Evolutionary conservation across 2,113 vertebrate species (phyloP).

Genomic region (Phrynosoma platyrhinos): DNA sequence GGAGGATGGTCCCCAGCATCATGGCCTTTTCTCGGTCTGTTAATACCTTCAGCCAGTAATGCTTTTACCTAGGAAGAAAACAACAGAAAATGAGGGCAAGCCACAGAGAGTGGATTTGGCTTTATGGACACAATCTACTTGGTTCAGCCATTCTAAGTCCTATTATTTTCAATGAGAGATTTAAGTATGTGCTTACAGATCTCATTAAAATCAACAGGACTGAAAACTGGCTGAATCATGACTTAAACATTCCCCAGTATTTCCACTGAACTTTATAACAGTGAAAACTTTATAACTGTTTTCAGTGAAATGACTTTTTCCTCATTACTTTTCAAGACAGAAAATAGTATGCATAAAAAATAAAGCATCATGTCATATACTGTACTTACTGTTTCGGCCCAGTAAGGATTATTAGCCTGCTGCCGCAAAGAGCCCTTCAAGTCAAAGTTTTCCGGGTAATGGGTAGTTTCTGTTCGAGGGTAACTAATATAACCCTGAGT

Average conservation of each 20-base stretch:
- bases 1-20: constrained; percentile 97
- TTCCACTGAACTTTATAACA: neutral
- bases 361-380: neutral
- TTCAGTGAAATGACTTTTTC: neutral
- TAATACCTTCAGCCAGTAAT: constrained; percentile 88
- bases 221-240: neutral
- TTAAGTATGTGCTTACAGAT: neutral
- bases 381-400: constrained; percentile 88
- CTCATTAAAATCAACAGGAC: neutral
- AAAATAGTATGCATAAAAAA: neutral
- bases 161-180: neutral
- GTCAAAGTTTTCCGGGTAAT: constrained; percentile 97
- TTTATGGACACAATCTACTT: neutral
- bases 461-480: constrained; percentile 96
- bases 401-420: constrained; percentile 88
- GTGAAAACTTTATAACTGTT: neutral
- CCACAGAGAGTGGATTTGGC: accelerated
- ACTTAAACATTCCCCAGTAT: neutral
- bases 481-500: constrained; percentile 99
- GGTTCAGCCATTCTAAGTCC: neutral
- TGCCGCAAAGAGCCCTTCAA: constrained; percentile 91
- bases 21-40: constrained; percentile 90
- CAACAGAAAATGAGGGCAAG: neutral
- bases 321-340: neutral
- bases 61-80: constrained; percentile 84